Evolutionary conservation across 2,888 invertebrate species (phyloP).

Genomic region (Agonum fuliginosum): DNA sequence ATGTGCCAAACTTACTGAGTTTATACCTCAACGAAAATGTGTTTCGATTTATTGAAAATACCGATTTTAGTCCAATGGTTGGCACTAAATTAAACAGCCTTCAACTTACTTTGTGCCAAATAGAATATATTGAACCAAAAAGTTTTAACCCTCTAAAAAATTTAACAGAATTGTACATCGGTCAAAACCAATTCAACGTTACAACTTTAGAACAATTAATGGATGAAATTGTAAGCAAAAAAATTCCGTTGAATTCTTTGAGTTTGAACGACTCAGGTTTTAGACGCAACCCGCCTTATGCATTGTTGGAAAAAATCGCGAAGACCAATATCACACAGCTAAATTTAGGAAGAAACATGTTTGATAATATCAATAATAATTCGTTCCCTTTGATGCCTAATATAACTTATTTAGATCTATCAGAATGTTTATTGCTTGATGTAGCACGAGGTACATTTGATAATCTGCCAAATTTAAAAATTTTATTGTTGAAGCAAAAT

Average conservation of each 20-base stretch:
- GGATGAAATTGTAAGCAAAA: constrained; percentile 68
- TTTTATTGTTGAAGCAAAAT: constrained; percentile 75
- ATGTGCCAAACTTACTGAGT: constrained; percentile 73
- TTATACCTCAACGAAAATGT: constrained; percentile 76
- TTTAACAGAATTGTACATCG: constrained; percentile 73
- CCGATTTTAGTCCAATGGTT: constrained; percentile 74
- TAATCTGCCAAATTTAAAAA: constrained; percentile 75
- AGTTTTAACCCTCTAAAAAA: constrained; percentile 73
- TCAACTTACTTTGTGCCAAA: constrained; percentile 74
- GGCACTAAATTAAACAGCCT: constrained; percentile 73
- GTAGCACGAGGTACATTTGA: constrained; percentile 74
- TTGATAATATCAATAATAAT: constrained; percentile 74
- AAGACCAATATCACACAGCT: constrained; percentile 74
- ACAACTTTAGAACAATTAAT: constrained; percentile 73
- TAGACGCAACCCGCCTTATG: constrained; percentile 73
- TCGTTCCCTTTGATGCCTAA: constrained; percentile 76
- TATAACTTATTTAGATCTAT: constrained; percentile 76
- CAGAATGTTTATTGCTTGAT: constrained; percentile 73
- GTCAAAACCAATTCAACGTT: constrained; percentile 75
- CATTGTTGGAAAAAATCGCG: constrained; percentile 74
- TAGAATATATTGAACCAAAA: constrained; percentile 75
- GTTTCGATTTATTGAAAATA: constrained; percentile 72
- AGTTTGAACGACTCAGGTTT: constrained; percentile 76
- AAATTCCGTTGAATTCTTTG: constrained; percentile 73
- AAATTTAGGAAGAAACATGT: constrained; percentile 75